Base-by-base conservation (phyloP, 2,888 invertebrate species). In the Brenthis daphne region DNA sequence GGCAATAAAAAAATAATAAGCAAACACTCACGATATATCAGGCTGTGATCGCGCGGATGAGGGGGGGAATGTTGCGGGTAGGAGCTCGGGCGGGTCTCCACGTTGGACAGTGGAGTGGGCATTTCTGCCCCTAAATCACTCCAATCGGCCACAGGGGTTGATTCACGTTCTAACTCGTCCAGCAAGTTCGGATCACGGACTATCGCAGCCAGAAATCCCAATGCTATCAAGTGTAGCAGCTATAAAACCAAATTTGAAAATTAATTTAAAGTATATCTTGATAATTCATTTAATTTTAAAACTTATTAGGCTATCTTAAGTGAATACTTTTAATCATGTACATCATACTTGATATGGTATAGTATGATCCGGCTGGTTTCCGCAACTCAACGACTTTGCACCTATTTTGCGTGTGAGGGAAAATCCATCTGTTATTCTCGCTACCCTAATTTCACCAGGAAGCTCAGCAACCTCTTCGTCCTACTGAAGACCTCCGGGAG, bases 61-160 rank as follows among this genome's bases (percentile, higher is more conserved):
- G 77, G 79, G 73, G 77, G 79, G 73, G 94, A 76, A 68, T 94
- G 81, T 81, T 93, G 81, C 73, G 94, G 84, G 80, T 89, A 94
- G 14, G 94, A 89, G 65, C 93, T 94, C 29, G 93, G 92, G 20
- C 93, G 93, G 3, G 94, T 92, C 75, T 96, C 96, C 64, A 95
- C 92, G 79, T 96, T 96, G 77, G 96, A 95, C 60, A 96, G 87
- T 0, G 96, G 96, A 0, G 96, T 96, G 6, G 96, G 96, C 81
- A 96, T 85, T 43, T 89, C 88, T 48, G 89, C 90, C 6, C 87
- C 86, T 24, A 89, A 83, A 61, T 90, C 89, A 56, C 84, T 79
- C 88, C 85, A 88, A 71, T 87, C 85, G 0, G 85, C 80, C 0
- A 91, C 78, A 0, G 88, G 84, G 6, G 92, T 87, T 0, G 93